A percentile compares a stretch with the other conserved stretches of the same genome.
These are phyloP conservation scores for Perithous albicinctus DNA, from an alignment of 2,888 invertebrate genomes.

Conservation along the genomic window DNA sequence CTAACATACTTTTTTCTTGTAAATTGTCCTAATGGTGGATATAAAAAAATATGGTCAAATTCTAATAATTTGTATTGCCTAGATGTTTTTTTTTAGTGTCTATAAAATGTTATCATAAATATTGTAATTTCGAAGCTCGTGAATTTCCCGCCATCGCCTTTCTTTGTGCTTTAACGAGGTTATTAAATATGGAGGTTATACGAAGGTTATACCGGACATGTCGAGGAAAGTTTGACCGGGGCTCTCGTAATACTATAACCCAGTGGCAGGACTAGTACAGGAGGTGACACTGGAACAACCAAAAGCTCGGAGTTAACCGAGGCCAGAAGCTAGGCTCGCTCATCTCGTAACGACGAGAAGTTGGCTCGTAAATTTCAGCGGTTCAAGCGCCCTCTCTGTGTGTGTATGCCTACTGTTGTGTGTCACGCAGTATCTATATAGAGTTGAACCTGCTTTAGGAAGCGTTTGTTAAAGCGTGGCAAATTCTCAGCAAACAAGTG, in stretches of 20 bases:
- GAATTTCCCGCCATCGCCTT: conserved; percentile 4
- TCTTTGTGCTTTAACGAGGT: conserved; percentile 32
- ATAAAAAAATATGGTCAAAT: too few species aligned
- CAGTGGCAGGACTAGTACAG: conserved; percentile 13
- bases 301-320: conserved; percentile 36
- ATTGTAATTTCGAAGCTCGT: not conserved
- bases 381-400: conserved; percentile 32
- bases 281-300: conserved; percentile 2
- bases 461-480: conserved; percentile 12
- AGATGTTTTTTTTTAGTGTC: not conserved
- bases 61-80: not conserved
- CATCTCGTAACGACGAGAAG: conserved; percentile 55
- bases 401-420: not conserved
- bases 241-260: conserved; percentile 42
- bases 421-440: not conserved
- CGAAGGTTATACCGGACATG: not conserved
- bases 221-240: conserved; percentile 34
- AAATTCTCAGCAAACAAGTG: conserved; percentile 9
- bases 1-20: too few species aligned
- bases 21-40: too few species aligned
- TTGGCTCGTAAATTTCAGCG: conserved; percentile 58
- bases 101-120: not conserved
- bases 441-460: conserved; percentile 12
- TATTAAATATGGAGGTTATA: conserved; percentile 12
- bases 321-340: conserved; percentile 47